These are phyloP conservation scores for Acholoe squamosa DNA, from an alignment of 2,888 invertebrate species.

Conservation along the genomic window DNA sequence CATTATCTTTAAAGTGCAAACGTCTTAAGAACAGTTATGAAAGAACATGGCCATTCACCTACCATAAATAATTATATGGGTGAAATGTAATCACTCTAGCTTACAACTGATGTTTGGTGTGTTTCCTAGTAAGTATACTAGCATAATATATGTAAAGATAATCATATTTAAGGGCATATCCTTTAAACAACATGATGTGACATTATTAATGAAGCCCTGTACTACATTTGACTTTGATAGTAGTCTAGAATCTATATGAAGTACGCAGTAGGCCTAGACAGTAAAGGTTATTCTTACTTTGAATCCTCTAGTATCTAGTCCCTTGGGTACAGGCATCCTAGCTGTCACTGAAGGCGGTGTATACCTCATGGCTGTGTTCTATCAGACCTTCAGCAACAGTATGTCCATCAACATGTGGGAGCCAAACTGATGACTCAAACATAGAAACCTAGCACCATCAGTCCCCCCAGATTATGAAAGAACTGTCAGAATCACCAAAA, in stretches of 20 bases:
- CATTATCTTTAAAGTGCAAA: too few species aligned
- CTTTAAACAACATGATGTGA: too few species aligned
- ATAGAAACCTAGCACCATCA: conserved; percentile 35
- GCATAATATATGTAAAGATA: too few species aligned
- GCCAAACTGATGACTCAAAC: conserved; percentile 45
- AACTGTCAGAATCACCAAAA: background rate
- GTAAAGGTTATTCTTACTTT: background rate
- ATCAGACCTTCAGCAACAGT: conserved; percentile 24
- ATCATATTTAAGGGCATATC: too few species aligned
- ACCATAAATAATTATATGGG: too few species aligned
- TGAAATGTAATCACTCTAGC: too few species aligned
- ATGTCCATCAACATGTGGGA: conserved; percentile 54
- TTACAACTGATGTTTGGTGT: too few species aligned
- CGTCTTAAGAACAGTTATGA: too few species aligned
- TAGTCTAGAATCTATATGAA: background rate
- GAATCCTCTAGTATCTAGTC: conserved; percentile 21
- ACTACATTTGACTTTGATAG: background rate
- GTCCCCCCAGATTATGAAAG: background rate
- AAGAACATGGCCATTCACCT: too few species aligned
- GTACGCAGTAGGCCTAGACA: too few species aligned
- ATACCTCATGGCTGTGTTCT: conserved; percentile 40
- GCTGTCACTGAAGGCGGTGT: conserved; percentile 24
- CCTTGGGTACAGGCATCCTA: background rate
- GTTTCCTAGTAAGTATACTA: too few species aligned
- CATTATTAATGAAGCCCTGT: too few species aligned